These are phyloP conservation scores for Synchiropus splendidus DNA, from an alignment of 2,113 vertebrate species.

Conservation along the genomic window DNA sequence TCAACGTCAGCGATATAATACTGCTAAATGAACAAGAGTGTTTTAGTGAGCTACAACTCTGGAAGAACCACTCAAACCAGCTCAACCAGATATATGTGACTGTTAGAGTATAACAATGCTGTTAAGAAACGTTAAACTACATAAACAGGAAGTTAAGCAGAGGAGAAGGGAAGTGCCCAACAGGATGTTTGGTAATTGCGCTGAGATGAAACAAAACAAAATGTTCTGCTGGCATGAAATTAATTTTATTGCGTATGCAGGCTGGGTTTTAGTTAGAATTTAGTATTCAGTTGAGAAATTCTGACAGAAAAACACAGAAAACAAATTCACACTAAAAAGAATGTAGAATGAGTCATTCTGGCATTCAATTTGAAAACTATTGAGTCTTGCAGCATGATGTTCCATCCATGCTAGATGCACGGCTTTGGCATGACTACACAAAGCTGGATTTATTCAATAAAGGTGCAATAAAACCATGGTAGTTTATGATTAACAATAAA, in stretches of 20 bases:
- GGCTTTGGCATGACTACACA: too few relatives aligned
- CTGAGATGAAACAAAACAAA: conserved; percentile 22
- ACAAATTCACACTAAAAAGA: too few relatives aligned
- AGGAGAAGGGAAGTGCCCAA: conserved; percentile 63
- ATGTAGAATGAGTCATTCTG: too few relatives aligned
- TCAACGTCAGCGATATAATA: background rate
- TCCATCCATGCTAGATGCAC: too few relatives aligned
- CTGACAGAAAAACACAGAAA: too few relatives aligned
- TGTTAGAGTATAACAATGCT: conserved; percentile 14
- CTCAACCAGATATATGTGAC: conserved; percentile 26
- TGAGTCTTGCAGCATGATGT: too few relatives aligned
- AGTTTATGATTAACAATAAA: too few relatives aligned
- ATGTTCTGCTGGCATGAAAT: background rate
- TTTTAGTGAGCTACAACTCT: conserved; percentile 19
- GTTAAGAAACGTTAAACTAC: conserved; percentile 20
- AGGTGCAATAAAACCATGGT: too few relatives aligned
- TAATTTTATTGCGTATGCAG: conserved; percentile 7
- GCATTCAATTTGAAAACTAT: too few relatives aligned
- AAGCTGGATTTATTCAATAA: too few relatives aligned
- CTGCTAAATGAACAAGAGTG: conserved; percentile 28
- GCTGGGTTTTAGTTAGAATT: too few relatives aligned
- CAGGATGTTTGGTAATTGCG: conserved; percentile 64
- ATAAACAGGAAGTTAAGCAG: conserved; percentile 68
- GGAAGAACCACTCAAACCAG: conserved; percentile 47
- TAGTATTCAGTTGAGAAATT: too few relatives aligned